A percentile compares a stretch with the other conserved stretches of the same genome.
These are phyloP conservation scores for Paracanthobrama guichenoti DNA, from an alignment of 2,113 vertebrate species.

Conservation along the genomic window DNA sequence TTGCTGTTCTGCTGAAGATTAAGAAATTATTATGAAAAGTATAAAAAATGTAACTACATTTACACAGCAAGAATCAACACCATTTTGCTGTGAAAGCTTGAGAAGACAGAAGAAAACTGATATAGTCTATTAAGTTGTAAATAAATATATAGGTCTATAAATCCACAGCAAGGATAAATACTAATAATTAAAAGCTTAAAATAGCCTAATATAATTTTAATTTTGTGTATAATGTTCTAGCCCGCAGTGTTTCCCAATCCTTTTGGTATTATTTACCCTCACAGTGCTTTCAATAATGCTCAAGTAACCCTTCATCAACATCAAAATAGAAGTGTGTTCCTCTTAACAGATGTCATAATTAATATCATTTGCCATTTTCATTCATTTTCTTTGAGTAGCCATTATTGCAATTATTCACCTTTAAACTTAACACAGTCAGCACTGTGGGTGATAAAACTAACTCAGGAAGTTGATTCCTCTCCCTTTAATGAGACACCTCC, in stretches of 20 bases:
- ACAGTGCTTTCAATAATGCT: background rate
- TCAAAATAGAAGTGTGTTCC: conserved; percentile 2
- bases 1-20: background rate
- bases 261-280: background rate
- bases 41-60: background rate
- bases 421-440: background rate
- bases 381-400: background rate
- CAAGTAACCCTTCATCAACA: background rate
- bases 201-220: too few species aligned
- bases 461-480: background rate
- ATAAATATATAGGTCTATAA: background rate
- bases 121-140: background rate
- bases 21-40: background rate
- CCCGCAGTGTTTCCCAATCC: background rate
- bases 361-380: background rate
- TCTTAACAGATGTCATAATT: background rate
- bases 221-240: background rate
- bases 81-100: background rate
- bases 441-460: background rate
- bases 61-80: background rate
- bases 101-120: background rate
- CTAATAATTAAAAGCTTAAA: background rate
- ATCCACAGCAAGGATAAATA: background rate
- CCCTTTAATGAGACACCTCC: conserved; percentile 11
- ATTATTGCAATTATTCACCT: background rate